Evolutionary conservation across 1,140 invertebrate species (phyloP), one percentile per base, ranked within the genome.

Genomic region (Brachystomella parvula): DNA sequence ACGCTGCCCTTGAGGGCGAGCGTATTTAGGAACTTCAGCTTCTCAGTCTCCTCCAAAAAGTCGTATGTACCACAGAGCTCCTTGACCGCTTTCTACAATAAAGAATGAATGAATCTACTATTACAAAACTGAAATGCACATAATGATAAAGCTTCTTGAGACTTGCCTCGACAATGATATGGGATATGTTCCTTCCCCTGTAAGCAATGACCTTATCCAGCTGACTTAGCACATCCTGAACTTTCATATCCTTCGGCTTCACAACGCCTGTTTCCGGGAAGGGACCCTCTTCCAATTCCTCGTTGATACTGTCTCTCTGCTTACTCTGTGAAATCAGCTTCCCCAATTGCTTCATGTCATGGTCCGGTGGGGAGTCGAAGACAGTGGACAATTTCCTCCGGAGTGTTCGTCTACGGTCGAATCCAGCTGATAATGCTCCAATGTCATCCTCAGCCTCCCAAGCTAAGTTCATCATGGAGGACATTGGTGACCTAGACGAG

Each of bases 51-150:
- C 1, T 67, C 49, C 19, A 67, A 29, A 17, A 73, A 71, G 39
- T 67, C 66, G 49, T 74, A 74, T 0, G 64, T 39, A 3, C 58
- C 67, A 57, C 74, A 74, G 26, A 74, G 32, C 12, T 74, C 60
- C 35, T 67, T 68, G 1, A 73, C 67, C 0, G 64, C 39, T 66
- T 66, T 57, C 71, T 73, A 53, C 6, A 68, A 66, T 61, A 32
- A 47, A 56, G 30, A 44, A 35, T 53, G 3, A 61, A 56, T 28
- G 39, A 24, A 61, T 49, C 30, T 2, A n/a, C 3, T 29, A 24
- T 49, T 63, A 19, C 9, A 35, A 3, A 47, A 62, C 39, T 62
- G 31, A 6, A 62, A 62, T 47, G 15, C 19, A n/a, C 2, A 49
- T 61, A 33, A 17, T 17, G 6, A 28, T 47, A 30, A 47, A n/a